Base-by-base conservation (phyloP, 2,888 invertebrate species). In the Rugalucina vietnamica region DNA sequence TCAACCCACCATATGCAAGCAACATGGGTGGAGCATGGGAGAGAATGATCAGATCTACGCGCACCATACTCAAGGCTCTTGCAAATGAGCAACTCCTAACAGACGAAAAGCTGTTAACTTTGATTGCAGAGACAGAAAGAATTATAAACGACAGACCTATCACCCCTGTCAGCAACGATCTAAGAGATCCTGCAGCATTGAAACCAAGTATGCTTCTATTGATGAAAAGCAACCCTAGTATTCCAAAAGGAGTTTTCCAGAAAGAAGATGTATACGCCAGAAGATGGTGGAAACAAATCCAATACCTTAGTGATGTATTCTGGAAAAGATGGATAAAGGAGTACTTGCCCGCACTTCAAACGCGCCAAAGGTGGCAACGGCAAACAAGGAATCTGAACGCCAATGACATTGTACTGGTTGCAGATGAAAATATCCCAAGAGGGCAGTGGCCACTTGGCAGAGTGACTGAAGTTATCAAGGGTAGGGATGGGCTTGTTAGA, bases 361-460 rank as follows among this genome's bases (percentile, higher is more conserved):
- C n/a, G n/a, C n/a, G n/a, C n/a, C n/a, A n/a, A n/a, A n/a, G n/a
- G n/a, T n/a, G n/a, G n/a, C n/a, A n/a, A n/a, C n/a, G n/a, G n/a
- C n/a, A n/a, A n/a, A n/a, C n/a, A n/a, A n/a, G n/a, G n/a, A n/a
- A n/a, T n/a, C n/a, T n/a, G n/a, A n/a, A n/a, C n/a, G n/a, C n/a
- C n/a, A n/a, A n/a, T n/a, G n/a, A n/a, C n/a, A n/a, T n/a, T n/a
- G n/a, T n/a, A n/a, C n/a, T n/a, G n/a, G n/a, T n/a, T n/a, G n/a
- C n/a, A n/a, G n/a, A n/a, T n/a, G n/a, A n/a, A n/a, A n/a, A n/a
- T n/a, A n/a, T n/a, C n/a, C 54, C 69, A 36, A 72, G 82, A 43
- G 80, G 77, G 24, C 50, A 80, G 29, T 84, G 84, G 84, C 74
- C 73, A n/a, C 50, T 84, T 12, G 83, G 83, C 21, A 37, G 60